phyloP scores from a whole-genome alignment of 2,113 vertebrate genomes.

The Dromiciops gliroides region DNA sequence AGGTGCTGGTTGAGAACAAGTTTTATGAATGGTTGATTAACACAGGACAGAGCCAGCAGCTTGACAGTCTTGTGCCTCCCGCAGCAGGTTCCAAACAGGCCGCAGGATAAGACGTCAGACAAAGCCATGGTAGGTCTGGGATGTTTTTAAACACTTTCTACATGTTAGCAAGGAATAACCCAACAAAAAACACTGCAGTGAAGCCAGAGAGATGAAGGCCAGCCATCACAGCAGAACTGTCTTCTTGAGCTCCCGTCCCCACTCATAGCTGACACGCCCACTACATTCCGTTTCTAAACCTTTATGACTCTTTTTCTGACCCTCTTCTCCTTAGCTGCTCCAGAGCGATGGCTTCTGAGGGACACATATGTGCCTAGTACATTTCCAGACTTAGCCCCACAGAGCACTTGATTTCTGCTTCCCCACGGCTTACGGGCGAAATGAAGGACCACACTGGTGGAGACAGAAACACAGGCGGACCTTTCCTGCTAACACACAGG shows the following conservation, averaged over 20 bases:
- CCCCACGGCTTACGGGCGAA: not conserved
- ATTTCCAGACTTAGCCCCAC: slow-evolving; percentile 10
- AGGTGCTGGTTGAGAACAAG: slow-evolving; percentile 91
- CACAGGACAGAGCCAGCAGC: slow-evolving; percentile 90
- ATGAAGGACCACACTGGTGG: slow-evolving; percentile 4
- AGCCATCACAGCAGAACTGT: not conserved
- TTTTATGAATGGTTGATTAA: slow-evolving; percentile 94
- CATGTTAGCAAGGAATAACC: slow-evolving; percentile 35
- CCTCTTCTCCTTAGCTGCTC: not conserved
- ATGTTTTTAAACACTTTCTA: not conserved
- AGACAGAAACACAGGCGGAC: slow-evolving; percentile 17
- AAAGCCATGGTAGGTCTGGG: slow-evolving; percentile 39
- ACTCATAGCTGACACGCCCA: not conserved
- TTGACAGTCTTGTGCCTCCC: slow-evolving; percentile 92
- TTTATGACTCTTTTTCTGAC: not conserved
- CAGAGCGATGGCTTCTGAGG: slow-evolving; percentile 31
- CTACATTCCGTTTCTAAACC: not conserved
- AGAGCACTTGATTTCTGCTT: slow-evolving; percentile 39
- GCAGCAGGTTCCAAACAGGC: slow-evolving; percentile 78
- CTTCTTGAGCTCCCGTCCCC: slow-evolving; percentile 10
- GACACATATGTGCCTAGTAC: not conserved
- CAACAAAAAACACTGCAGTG: slow-evolving; percentile 5
- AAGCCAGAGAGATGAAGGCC: not conserved
- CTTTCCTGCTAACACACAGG: slow-evolving; percentile 32
- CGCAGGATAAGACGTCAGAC: slow-evolving; percentile 69